These are phyloP conservation scores for Lophochroa leadbeateri DNA, from an alignment of 2,113 vertebrate species.

Conservation along the genomic window DNA sequence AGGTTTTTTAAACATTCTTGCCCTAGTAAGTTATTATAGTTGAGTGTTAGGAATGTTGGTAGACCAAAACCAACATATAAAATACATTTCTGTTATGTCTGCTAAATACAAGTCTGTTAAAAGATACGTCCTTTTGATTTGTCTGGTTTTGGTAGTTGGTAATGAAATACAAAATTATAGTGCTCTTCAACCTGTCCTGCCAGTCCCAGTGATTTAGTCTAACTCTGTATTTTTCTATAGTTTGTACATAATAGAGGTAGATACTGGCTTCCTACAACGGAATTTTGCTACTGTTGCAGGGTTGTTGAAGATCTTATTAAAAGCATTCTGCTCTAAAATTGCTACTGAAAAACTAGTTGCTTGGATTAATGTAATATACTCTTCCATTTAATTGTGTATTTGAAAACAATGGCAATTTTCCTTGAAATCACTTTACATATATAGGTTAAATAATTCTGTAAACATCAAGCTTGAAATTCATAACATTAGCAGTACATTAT, in stretches of 20 bases:
- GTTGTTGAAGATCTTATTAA: not conserved
- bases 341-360: not conserved
- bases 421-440: not conserved
- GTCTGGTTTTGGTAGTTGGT: not conserved
- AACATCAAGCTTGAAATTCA: not conserved
- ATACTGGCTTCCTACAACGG: not conserved
- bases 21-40: not conserved
- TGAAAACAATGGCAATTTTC: constrained; percentile 9
- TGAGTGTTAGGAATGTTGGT: not conserved
- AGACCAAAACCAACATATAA: not conserved
- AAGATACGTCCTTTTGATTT: not conserved
- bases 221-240: not conserved
- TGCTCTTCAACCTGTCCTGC: not conserved
- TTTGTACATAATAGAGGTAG: not conserved
- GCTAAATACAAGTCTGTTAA: not conserved
- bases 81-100: not conserved
- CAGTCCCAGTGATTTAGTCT: not conserved
- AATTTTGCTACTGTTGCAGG: not conserved
- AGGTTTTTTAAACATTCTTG: not conserved
- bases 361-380: not conserved
- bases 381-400: constrained; percentile 11
- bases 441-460: not conserved
- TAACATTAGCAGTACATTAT: not conserved
- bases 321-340: constrained; percentile 13
- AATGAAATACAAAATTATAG: not conserved